phyloP scores from a whole-genome alignment of 2,113 vertebrate species.

The Chaetodon trifascialis region DNA sequence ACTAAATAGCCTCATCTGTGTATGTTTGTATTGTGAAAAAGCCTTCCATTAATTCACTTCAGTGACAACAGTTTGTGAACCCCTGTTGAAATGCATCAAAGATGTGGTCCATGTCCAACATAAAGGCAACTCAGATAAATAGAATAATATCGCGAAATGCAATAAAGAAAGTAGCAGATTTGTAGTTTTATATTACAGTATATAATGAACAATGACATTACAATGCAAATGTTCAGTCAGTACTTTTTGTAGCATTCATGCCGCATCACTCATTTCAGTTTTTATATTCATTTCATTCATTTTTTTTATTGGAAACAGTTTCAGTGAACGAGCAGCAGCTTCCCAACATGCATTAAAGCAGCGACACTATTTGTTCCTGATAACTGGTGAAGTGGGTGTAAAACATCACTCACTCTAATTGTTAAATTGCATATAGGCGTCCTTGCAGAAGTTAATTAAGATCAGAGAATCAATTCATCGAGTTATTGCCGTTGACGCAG shows the following conservation, averaged over 20 bases:
- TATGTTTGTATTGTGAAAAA: constrained; percentile 39
- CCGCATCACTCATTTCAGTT: constrained; percentile 28
- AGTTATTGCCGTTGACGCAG: constrained; percentile 14
- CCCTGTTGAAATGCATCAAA: constrained; percentile 51
- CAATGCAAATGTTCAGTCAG: constrained; percentile 40
- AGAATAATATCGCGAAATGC: constrained; percentile 60
- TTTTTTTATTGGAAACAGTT: constrained; percentile 28
- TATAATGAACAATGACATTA: constrained; percentile 37
- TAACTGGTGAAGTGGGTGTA: background rate
- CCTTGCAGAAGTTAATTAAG: constrained; percentile 33
- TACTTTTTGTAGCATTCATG: constrained; percentile 36
- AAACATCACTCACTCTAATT: constrained; percentile 25
- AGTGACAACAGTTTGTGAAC: constrained; percentile 33
- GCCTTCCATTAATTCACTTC: constrained; percentile 40
- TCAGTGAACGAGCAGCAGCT: constrained; percentile 6
- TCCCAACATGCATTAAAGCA: constrained; percentile 14
- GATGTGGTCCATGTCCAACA: constrained; percentile 35
- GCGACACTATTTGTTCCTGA: background rate
- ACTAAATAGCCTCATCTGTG: constrained; percentile 50
- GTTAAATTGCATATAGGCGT: constrained; percentile 8
- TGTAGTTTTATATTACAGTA: constrained; percentile 76
- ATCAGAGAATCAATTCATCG: constrained; percentile 18
- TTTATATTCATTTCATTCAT: constrained; percentile 13
- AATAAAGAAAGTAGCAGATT: constrained; percentile 69
- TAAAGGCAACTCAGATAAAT: constrained; percentile 32